Percentiles rank a stretch among this genome's conserved stretches.
Evolutionary conservation across 2,113 vertebrate species (phyloP).

Genomic region (Tragelaphus buxtoni): DNA sequence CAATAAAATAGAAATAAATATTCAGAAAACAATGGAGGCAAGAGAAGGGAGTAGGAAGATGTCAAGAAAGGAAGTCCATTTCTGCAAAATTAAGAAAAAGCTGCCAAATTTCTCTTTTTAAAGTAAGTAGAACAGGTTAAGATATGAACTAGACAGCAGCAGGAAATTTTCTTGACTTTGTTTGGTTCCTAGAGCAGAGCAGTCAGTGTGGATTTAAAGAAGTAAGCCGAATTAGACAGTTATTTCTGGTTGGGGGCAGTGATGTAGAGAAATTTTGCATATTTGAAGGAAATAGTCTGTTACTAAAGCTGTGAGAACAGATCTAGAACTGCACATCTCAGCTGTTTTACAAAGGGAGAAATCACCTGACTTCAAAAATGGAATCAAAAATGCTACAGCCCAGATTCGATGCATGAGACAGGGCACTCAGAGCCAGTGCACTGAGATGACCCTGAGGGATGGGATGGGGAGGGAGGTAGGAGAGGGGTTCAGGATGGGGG

Average conservation of each 20-base stretch:
- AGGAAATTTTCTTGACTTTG: background rate
- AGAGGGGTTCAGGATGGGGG: background rate
- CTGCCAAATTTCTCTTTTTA: background rate
- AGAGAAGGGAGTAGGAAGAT: background rate
- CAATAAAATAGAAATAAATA: no score
- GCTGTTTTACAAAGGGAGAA: background rate
- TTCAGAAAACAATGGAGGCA: background rate
- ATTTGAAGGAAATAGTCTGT: background rate
- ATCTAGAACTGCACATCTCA: background rate
- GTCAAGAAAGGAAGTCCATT: background rate
- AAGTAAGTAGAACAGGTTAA: background rate
- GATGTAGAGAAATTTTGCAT: background rate
- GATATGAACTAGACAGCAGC: background rate
- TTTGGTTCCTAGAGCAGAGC: background rate
- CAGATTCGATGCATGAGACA: background rate
- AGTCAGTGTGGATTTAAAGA: background rate
- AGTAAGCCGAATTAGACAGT: background rate
- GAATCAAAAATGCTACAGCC: background rate
- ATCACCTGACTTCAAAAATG: background rate
- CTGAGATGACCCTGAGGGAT: background rate
- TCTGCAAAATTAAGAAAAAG: background rate
- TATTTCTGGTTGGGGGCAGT: rapidly evolving
- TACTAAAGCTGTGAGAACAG: background rate
- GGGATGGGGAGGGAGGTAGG: background rate
- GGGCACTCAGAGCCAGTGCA: background rate